Evolutionary conservation across 2,888 invertebrate species (phyloP), one percentile per base, ranked within the genome.

Genomic region (Steromphala cineraria): DNA sequence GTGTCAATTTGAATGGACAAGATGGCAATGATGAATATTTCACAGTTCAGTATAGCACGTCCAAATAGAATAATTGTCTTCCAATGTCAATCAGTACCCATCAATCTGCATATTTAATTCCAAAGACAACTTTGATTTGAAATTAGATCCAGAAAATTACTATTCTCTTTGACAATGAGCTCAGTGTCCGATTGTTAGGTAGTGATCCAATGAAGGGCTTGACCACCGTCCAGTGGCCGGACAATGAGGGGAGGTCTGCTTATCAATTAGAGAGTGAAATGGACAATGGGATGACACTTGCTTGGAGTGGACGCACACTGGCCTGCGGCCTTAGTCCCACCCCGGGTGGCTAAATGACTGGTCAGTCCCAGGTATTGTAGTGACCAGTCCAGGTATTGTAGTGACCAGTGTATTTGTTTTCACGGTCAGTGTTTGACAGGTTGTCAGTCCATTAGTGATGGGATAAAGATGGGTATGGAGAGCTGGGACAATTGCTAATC

Each of bases 101-200:
- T 71, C 19, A 71, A 71, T 71, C 71, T 71, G 71, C 71, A 71
- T 40, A 71, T 71, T 36, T 71, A 71, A 71, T 71, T 71, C 36
- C 40, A 40, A 71, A 71, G 31, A 71, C 71, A 71, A 40, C 71
- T 36, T 71, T 31, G 71, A 71, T 71, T 71, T 71, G 71, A 71
- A 71, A 71, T 40, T 71, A 71, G 71, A 71, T 71, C 71, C 36
- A 71, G 71, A 71, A 71, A 71, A 71, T 71, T 36, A 36, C 71
- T 31, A 36, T 71, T 40, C 71, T 71, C 71, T 71, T 71, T 71
- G 36, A 71, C 36, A 40, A 19, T 56, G 19, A 19, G 10, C 71
- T 40, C n/a, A 8, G n/a, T 31, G 40, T 71, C 31, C n/a, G 36
- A 71, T 71, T 71, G 71, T 31, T 36, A 36, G 31, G n/a, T 40